These are phyloP conservation scores for Daboia siamensis DNA, from an alignment of 2,113 vertebrate species.

Conservation along the genomic window DNA sequence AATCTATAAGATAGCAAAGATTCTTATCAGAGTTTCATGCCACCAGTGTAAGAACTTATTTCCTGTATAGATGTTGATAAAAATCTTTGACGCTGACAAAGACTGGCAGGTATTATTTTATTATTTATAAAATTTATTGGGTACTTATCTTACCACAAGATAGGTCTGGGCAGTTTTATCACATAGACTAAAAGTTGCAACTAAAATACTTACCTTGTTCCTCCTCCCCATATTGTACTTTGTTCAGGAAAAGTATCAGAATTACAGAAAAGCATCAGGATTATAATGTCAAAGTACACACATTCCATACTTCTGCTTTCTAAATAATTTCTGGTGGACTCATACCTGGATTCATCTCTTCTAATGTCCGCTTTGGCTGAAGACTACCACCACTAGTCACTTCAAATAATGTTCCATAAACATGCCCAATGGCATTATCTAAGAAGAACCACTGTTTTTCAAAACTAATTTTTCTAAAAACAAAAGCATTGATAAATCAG, in stretches of 20 bases:
- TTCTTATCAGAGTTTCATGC: background rate
- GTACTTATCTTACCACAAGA: background rate
- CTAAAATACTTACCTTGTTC: background rate
- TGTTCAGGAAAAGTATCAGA: background rate
- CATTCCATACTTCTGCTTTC: background rate
- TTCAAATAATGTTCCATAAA: slow-evolving; percentile 88
- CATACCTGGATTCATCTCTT: slow-evolving; percentile 75
- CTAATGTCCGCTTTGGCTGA: slow-evolving; percentile 72
- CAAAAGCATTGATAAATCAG: slow-evolving; percentile 18
- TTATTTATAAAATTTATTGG: background rate
- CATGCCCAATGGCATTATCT: slow-evolving; percentile 84
- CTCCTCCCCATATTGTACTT: background rate
- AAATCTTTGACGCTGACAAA: background rate
- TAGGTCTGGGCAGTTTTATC: background rate
- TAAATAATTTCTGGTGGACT: background rate
- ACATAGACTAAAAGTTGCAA: background rate
- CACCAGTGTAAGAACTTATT: background rate
- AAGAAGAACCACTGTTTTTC: slow-evolving; percentile 96
- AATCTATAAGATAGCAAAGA: background rate
- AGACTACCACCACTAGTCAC: slow-evolving; percentile 81
- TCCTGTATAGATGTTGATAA: background rate
- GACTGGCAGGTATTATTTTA: background rate
- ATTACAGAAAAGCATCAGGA: background rate
- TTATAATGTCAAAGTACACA: background rate
- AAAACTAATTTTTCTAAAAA: slow-evolving; percentile 87